phyloP scores from a whole-genome alignment of 2,797 vertebrate species.

The Liparis tanakae region DNA sequence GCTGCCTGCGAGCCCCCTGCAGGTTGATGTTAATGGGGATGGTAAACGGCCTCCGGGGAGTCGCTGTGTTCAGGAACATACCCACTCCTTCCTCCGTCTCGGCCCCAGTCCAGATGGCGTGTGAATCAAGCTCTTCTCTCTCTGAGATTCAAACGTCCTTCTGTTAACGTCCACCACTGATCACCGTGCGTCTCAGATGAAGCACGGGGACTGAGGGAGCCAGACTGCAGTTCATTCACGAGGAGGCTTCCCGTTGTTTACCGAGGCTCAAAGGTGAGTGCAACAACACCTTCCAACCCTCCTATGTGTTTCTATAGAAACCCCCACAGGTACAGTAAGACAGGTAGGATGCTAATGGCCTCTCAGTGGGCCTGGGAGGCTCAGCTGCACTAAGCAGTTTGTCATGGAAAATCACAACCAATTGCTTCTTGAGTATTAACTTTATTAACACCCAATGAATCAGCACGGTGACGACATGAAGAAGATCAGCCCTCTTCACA shows the following conservation, averaged over 20 bases:
- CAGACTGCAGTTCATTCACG: conserved; percentile 42
- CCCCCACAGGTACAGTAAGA: conserved; percentile 61
- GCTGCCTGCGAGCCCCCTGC: conserved; percentile 79
- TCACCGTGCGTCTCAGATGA: conserved; percentile 27
- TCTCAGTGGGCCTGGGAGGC: conserved; percentile 74
- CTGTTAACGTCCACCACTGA: conserved; percentile 28
- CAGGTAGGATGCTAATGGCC: conserved; percentile 79
- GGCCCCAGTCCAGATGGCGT: conserved; percentile 5
- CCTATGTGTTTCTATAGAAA: conserved; percentile 86
- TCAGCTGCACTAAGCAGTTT: conserved; percentile 39
- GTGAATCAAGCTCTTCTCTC: conserved; percentile 28
- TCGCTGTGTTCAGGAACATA: conserved; percentile 76
- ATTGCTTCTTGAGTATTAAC: conserved; percentile 25
- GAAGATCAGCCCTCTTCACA: background rate
- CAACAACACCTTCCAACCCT: conserved; percentile 60
- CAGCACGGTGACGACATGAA: background rate
- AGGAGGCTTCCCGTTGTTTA: conserved; percentile 68
- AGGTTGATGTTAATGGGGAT: conserved; percentile 88
- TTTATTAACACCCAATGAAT: conserved; percentile 5
- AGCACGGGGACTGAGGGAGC: conserved; percentile 21
- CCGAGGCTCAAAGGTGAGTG: conserved; percentile 74
- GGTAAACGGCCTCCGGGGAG: conserved; percentile 82
- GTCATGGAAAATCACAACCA: conserved; percentile 45
- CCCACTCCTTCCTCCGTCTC: conserved; percentile 36
- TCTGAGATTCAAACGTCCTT: conserved; percentile 52